Conservation (phyloP, 2,888 invertebrate species). For the Gortyna flavago region DNA sequence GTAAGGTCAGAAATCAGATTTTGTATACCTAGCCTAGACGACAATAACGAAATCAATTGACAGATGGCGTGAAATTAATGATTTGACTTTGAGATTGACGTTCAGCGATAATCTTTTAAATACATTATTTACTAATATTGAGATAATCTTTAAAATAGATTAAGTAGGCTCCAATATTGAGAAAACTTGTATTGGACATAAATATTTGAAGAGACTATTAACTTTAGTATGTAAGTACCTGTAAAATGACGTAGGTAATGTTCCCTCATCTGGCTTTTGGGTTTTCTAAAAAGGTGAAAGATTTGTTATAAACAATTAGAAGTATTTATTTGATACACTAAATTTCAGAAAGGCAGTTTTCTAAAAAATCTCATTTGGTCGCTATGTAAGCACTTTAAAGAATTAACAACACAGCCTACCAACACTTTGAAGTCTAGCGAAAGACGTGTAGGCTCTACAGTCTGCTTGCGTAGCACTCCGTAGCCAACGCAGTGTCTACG, state of each 20-base stretch:
- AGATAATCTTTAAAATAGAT: neutral
- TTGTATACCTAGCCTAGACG: neutral
- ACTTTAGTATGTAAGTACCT: neutral
- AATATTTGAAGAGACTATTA: neutral
- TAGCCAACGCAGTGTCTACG: slow-evolving; percentile 24
- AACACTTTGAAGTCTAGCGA: neutral
- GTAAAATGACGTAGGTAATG: neutral
- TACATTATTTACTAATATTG: neutral
- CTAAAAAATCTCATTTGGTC: neutral
- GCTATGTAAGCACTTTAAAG: neutral
- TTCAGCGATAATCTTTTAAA: too few species aligned
- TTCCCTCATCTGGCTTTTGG: neutral
- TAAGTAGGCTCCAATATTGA: neutral
- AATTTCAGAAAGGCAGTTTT: neutral
- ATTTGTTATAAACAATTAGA: neutral
- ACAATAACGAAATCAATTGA: neutral
- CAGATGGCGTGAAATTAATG: too few species aligned
- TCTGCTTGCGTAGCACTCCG: neutral
- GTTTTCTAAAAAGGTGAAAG: neutral
- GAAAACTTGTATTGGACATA: neutral
- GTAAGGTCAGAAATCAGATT: neutral
- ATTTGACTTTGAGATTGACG: too few species aligned
- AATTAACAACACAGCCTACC: neutral
- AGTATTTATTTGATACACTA: neutral
- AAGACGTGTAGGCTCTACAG: neutral